Evolutionary conservation across 2,113 vertebrate species (phyloP), one percentile per base, ranked within the genome.

Genomic region (Petromus typicus): DNA sequence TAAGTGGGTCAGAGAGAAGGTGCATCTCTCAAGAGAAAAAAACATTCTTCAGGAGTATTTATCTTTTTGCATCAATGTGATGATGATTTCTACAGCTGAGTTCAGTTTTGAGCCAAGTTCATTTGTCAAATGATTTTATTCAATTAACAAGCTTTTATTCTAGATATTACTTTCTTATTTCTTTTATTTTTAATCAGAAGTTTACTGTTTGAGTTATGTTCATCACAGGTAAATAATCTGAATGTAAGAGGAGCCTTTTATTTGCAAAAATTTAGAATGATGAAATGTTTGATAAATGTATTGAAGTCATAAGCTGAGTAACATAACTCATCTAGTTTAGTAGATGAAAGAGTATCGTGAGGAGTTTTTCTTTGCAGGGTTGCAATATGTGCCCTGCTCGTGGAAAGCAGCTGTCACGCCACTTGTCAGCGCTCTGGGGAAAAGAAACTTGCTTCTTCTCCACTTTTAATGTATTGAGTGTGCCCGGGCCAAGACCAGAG

Each of bases 381-480:
- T 87, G 63, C 63, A 81, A 23, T 87, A 93, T 23, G 32, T 43
- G 11, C 75, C 96, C 48, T 13, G 61, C 25, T 27, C 0, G 0
- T 73, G 32, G 82, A 96, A 97, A 92, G 22, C 85, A 97, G 85
- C 96, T 98, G 93, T 84, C 84, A 61, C 13, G 48, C 81, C 0
- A 11, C 86, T 96, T 97, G 64, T 64, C 91, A 73, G 82, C 51
- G 22, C 71, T 92, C 10, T 0, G 30, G 93, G 73, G 75, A 97
- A 98, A 0, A 6, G 96, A 97, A 96, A 1, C 1, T 78, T 79
- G 66, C 85, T 32, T 90, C 76, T 93, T 64, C 18, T 87, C 54
- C 20, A 17, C 27, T 95, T 90, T 88, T 88, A 80, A 89, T 27
- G 45, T 63, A 40, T 0, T 59, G 71, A 37, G 25, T 56, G 81